Conservation (phyloP, 2,113 vertebrate species). For the Brevimyrus niger region DNA sequence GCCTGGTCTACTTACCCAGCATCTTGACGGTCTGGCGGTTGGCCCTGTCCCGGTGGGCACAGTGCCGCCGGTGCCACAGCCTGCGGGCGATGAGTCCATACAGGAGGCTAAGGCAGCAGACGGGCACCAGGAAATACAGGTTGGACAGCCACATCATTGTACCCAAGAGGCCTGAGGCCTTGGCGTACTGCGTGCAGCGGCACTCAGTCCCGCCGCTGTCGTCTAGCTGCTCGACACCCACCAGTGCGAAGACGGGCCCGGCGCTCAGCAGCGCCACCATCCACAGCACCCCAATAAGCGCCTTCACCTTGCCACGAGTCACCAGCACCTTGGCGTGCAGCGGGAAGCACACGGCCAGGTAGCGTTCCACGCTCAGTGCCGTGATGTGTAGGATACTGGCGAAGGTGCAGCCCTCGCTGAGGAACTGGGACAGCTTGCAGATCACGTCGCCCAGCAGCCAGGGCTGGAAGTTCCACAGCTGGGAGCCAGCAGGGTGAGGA, state of each 20-base stretch:
- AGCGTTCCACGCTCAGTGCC: slow-evolving; percentile 63
- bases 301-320: slow-evolving; percentile 50
- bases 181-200: slow-evolving; percentile 53
- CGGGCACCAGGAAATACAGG: slow-evolving; percentile 63
- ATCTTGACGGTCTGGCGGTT: slow-evolving; percentile 62
- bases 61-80: slow-evolving; percentile 52
- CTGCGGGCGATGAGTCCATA: slow-evolving; percentile 62
- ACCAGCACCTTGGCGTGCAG: slow-evolving; percentile 58
- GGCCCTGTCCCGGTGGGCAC: slow-evolving; percentile 50
- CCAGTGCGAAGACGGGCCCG: slow-evolving; percentile 54
- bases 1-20: slow-evolving; percentile 52
- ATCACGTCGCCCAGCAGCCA: slow-evolving; percentile 56
- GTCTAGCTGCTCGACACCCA: slow-evolving; percentile 57
- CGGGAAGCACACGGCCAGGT: slow-evolving; percentile 64
- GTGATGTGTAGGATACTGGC: slow-evolving; percentile 70
- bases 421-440: slow-evolving; percentile 63
- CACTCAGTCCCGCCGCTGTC: slow-evolving; percentile 49
- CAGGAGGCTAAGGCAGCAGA: slow-evolving; percentile 57
- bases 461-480: slow-evolving; percentile 61
- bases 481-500: not conserved
- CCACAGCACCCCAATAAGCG: slow-evolving; percentile 62
- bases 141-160: slow-evolving; percentile 67
- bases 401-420: slow-evolving; percentile 68
- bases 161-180: slow-evolving; percentile 56
- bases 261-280: slow-evolving; percentile 52